Conservation (phyloP, 2,888 invertebrate species). For the Cryptus armator region DNA sequence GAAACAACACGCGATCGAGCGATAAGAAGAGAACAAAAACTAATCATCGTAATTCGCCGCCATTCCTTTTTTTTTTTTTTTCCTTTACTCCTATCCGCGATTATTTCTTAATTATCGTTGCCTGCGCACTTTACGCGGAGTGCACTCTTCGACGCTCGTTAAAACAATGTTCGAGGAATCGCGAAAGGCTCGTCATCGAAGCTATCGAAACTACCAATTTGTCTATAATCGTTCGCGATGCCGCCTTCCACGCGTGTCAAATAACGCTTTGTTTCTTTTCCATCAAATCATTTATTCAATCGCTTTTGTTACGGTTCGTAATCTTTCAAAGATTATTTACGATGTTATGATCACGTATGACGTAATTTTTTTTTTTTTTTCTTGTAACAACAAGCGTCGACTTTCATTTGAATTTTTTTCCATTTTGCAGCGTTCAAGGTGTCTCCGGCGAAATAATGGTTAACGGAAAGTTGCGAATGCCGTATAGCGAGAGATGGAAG, state of each 20-base stretch:
- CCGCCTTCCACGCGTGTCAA: too few relatives aligned
- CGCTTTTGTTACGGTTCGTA: neutral
- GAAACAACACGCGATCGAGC: neutral
- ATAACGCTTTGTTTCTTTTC: neutral
- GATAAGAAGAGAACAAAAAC: conserved; percentile 1
- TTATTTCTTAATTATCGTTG: neutral
- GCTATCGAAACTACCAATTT: neutral
- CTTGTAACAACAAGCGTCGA: neutral
- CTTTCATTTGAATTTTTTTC: conserved; percentile 1
- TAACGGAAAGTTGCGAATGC: conserved; percentile 88
- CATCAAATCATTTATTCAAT: neutral
- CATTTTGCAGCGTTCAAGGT: conserved; percentile 87
- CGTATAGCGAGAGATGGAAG: conserved; percentile 89
- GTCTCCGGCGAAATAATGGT: conserved; percentile 90
- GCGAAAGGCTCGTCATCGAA: neutral
- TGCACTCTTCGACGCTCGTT: neutral
- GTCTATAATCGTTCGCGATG: neutral
- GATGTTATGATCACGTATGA: neutral
- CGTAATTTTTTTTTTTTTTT: neutral
- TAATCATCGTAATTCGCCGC: neutral
- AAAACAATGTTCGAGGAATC: neutral
- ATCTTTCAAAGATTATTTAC: neutral
- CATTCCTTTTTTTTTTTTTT: neutral
- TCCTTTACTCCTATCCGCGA: neutral
- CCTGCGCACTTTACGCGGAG: neutral